Base-by-base conservation (phyloP, 2,797 vertebrate genomes). In the Zalophus californianus region DNA sequence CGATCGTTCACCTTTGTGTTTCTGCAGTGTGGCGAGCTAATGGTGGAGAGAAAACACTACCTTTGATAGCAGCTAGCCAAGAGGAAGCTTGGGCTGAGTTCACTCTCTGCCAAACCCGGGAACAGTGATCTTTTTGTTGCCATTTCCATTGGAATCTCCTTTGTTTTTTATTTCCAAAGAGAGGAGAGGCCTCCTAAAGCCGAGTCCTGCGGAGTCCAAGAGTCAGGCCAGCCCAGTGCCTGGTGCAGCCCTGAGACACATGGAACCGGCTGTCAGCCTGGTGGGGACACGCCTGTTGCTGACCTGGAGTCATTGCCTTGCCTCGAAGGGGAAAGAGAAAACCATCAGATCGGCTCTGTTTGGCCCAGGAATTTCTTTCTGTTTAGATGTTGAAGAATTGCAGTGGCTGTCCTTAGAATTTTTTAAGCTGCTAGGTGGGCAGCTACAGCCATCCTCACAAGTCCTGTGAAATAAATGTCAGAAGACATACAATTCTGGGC, bases 131-230 rank as follows among this genome's bases (percentile, higher is more conserved):
- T 72, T 84, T 94, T 21, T 7, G 60, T 56, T 5, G 38, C 32
- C 56, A 54, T 72, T 86, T 85, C n/a, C 18, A 2, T 2, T 70
- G 15, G 89, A 27, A 80, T 10, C 56, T 75, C 68, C 23, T 15
- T 79, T 78, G 38, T 20, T 84, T 93, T 48, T 91, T 41, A 92
- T 90, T 54, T 97, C 29, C 70, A 85, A 94, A 83, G 68, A 72
- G 15, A n/a, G 83, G 44, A 66, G 50, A 23, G 56, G 15, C 25
- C 35, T 58, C 32, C 23, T 77, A 54, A 70, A 50, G 13, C 5
- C 11, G 60, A 50, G 13, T 2, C 13, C 14, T 35, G 5, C 56
- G 62, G 84, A 38, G 41, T 79, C 75, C 86, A 50, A 83, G 84
- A 66, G 50, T 70, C 70, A 44, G 56, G 29, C 14, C 20, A 48